Evolutionary conservation across 2,797 vertebrate species (phyloP).

Genomic region (Poecilia velifera): DNA sequence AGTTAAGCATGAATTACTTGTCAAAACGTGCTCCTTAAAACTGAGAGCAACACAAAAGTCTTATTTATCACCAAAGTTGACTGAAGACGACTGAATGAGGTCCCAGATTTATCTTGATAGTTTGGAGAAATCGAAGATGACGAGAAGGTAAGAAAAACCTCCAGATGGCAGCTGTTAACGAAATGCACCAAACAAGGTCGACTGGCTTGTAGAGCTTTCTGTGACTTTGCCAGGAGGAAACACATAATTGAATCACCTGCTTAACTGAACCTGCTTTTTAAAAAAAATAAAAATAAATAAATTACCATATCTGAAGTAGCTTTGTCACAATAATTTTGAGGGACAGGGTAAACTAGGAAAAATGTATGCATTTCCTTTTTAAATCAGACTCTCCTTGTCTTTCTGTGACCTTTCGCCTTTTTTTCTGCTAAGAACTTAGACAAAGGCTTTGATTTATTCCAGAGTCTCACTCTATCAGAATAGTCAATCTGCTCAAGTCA

Average conservation of each 20-base stretch:
- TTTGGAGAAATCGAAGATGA: neutral
- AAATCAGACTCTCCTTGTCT: neutral
- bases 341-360: neutral
- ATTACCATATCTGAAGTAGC: neutral
- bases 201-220: no score
- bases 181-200: neutral
- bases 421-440: neutral
- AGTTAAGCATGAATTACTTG: no score
- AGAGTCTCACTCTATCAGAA: neutral
- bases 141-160: neutral
- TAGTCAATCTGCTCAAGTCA: conserved; percentile 2
- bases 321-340: neutral
- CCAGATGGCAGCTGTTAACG: neutral
- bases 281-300: no score
- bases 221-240: neutral
- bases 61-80: neutral
- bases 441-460: neutral
- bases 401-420: neutral
- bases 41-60: neutral
- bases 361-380: no score
- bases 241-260: neutral
- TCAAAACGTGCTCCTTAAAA: neutral
- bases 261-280: neutral
- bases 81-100: neutral
- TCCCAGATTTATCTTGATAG: neutral